Evolutionary conservation across 2,888 invertebrate genomes (phyloP), one percentile per base, ranked within the genome.

Genomic region (Plagodis pulveraria): DNA sequence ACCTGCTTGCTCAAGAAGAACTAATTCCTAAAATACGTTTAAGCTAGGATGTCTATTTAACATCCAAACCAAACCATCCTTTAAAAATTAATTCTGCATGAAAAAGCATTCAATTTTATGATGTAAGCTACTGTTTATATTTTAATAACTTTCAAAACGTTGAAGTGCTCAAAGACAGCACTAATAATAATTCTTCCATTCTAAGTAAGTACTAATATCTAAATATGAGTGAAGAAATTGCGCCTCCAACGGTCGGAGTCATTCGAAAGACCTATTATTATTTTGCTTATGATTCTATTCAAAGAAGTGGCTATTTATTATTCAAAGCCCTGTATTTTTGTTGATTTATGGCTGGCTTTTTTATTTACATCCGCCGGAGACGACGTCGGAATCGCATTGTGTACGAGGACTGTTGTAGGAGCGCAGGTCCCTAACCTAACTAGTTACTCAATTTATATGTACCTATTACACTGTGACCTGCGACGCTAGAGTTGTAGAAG

Each of bases 341-440:
- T 55, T 62, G 57, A 62, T 62, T 62, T 55, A 62, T 51, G 49
- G 45, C 9, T 54, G 51, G 49, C 47, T 50, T 57, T 50, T 61
- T 53, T 51, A 57, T 57, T 57, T 62, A 50, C 47, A 57, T 61
- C 56, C 56, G 56, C 43, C 44, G 50, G 52, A 62, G 47, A 56
- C 49, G 49, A 34, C 41, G 41, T 8, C 50, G 45, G 60, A 61
- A 56, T 45, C 48, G 49, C 48, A 34, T 33, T 52, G 51, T 45
- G 41, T 22, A 50, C 10, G 33, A 6, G 36, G 65, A 66, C 70
- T 71, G 65, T 67, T 61, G 52, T 45, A 32, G 35, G 45, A 9
- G 7, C 40, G 11, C 34, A 8, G 47, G 47, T 42, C 12, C 11
- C 22, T 22, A n/a, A 22, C 22, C 2, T 22, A 22, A 22, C 22